A percentile compares a stretch with the other conserved stretches of the same genome.
Conservation (phyloP, 2,888 invertebrate genomes). For the Amblyjoppa proteus region DNA sequence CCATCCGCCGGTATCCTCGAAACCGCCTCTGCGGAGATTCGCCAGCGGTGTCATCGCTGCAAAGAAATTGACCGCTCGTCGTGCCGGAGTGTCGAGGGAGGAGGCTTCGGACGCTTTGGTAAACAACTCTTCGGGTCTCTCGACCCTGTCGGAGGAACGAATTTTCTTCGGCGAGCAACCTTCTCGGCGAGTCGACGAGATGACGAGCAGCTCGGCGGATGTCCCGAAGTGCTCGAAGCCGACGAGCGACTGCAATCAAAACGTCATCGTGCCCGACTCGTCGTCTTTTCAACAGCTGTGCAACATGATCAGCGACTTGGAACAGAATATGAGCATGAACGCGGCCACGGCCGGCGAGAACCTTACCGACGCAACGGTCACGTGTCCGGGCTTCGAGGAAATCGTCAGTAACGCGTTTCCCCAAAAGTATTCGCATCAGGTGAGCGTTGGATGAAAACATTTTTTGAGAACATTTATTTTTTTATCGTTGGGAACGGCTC, state of each 20-base stretch:
- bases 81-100: not conserved
- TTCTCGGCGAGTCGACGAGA: slow-evolving; percentile 27
- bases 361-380: not conserved
- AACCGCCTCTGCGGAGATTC: slow-evolving; percentile 71
- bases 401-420: not conserved
- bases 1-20: slow-evolving; percentile 73
- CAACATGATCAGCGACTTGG: slow-evolving; percentile 78
- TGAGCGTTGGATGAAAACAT: slow-evolving; percentile 34
- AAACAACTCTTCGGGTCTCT: slow-evolving; percentile 14
- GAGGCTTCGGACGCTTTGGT: slow-evolving; percentile 20
- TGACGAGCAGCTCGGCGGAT: slow-evolving; percentile 32
- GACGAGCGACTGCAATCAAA: slow-evolving; percentile 77
- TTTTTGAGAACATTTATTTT: not conserved
- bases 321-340: slow-evolving; percentile 69
- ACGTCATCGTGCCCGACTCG: slow-evolving; percentile 76
- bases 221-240: slow-evolving; percentile 44
- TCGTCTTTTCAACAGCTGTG: slow-evolving; percentile 79
- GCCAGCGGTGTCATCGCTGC: slow-evolving; percentile 17
- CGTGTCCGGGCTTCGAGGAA: not conserved
- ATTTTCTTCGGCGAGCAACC: not conserved
- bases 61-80: slow-evolving; percentile 34
- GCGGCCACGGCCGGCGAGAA: not conserved
- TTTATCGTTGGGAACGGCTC: too few species aligned
- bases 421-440: slow-evolving; percentile 69
- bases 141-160: not conserved